Evolutionary conservation across 2,113 vertebrate species (phyloP), one percentile per base, ranked within the genome.

Genomic region (Ploceus nigricollis): DNA sequence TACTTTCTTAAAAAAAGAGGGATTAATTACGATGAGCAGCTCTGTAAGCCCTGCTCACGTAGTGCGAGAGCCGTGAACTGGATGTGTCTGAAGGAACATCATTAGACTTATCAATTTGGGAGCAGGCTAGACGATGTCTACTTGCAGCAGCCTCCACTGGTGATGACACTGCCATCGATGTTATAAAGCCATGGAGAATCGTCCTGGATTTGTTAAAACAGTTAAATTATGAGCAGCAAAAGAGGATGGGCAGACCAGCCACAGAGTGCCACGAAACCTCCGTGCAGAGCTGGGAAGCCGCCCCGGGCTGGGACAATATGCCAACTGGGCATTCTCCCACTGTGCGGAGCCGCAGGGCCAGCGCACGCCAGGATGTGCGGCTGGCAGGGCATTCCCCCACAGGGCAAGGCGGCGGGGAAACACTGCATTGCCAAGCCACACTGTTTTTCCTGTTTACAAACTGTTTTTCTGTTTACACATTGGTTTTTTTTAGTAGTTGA

Each of bases 11-110:
- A 57, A 6, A 33, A 57, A n/a, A n/a, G 56, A n/a, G 21, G 42
- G 42, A 44, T 44, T 44, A n/a, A n/a, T n/a, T n/a, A n/a, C 1
- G 2, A n/a, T 23, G 21, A 57, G 14, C 0, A 4, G 33, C 13
- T 57, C 54, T 57, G 54, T 20, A 57, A 23, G 33, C 54, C 21
- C 33, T n/a, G 33, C 13, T 23, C 21, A 23, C 21, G 1, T n/a
- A 13, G 33, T 57, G 33, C 9, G 14, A 15, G 13, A n/a, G 21
- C 33, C 54, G 23, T 23, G 54, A 57, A 57, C 13, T 57, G 22
- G 33, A 23, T 57, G 13, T 15, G 33, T 56, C 54, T 13, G 7
- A 23, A n/a, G 33, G 54, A 56, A n/a, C 33, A 56, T 57, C 33
- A n/a, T 57, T n/a, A 57, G 33, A 57, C 33, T n/a, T n/a, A n/a